Conservation (phyloP, 2,113 vertebrate species). For the Ophthalmolycus amberensis region DNA sequence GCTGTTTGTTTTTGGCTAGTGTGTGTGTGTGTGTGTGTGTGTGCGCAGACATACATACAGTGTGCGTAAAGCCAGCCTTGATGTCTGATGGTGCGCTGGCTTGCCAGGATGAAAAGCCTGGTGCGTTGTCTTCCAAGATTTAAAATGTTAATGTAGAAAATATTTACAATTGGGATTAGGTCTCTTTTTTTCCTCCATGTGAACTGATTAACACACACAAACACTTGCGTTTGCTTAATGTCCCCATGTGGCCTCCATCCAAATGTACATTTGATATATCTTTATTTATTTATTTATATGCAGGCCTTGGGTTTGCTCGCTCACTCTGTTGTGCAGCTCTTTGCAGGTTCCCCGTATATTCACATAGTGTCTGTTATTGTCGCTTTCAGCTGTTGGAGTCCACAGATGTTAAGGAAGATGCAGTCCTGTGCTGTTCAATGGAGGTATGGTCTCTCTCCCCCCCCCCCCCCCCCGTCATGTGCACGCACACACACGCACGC, state of each 20-base stretch:
- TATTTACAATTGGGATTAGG: slow-evolving; percentile 61
- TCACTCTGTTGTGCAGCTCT: slow-evolving; percentile 7
- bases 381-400: slow-evolving; percentile 91
- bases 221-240: slow-evolving; percentile 55
- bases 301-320: slow-evolving; percentile 9
- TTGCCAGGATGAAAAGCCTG: slow-evolving; percentile 49
- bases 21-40: slow-evolving; percentile 5
- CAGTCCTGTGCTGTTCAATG: slow-evolving; percentile 98
- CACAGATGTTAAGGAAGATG: slow-evolving; percentile 95
- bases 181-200: slow-evolving; percentile 1
- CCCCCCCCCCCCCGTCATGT: neutral
- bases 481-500: too few species aligned
- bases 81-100: slow-evolving; percentile 40
- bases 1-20: slow-evolving; percentile 59
- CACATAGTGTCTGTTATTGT: slow-evolving; percentile 45
- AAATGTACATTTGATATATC: slow-evolving; percentile 27
- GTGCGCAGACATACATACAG: slow-evolving; percentile 13
- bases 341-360: slow-evolving; percentile 4
- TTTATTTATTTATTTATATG: neutral
- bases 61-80: slow-evolving; percentile 35
- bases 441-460: slow-evolving; percentile 85
- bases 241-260: slow-evolving; percentile 37
- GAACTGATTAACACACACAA: slow-evolving; percentile 48
- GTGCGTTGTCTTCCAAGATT: slow-evolving; percentile 61
- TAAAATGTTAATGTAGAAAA: slow-evolving; percentile 61